A percentile compares a stretch with the other conserved stretches of the same genome.
Conservation (phyloP, 2,888 invertebrate genomes). For the Teinopalpus imperialis region DNA sequence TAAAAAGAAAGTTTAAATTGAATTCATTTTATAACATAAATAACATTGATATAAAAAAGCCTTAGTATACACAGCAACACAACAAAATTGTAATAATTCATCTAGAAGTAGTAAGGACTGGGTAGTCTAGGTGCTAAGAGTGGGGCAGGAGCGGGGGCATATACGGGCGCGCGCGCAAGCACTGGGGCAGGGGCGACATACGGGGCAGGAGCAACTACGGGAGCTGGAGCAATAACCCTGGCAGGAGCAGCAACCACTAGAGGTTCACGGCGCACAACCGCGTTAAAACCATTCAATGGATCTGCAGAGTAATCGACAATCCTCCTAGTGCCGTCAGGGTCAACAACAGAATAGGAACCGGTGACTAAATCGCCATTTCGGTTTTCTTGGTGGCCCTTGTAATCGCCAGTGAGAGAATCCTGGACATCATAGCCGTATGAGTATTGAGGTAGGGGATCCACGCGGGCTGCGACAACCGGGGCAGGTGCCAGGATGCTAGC, state of each 20-base stretch:
- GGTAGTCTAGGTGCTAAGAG: slow-evolving; percentile 55
- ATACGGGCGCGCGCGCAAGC: slow-evolving; percentile 39
- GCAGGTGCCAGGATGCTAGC: slow-evolving; percentile 64
- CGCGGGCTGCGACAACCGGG: slow-evolving; percentile 49
- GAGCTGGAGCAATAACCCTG: slow-evolving; percentile 46
- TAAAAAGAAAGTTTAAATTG: slow-evolving; percentile 12
- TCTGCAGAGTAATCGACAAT: slow-evolving; percentile 82
- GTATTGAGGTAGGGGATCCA: slow-evolving; percentile 77
- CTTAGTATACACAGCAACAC: slow-evolving; percentile 52
- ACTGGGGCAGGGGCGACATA: slow-evolving; percentile 41
- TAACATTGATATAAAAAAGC: slow-evolving; percentile 64
- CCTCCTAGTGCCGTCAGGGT: slow-evolving; percentile 80
- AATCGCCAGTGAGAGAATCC: slow-evolving; percentile 81
- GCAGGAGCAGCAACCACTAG: slow-evolving; percentile 50
- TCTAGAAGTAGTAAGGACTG: slow-evolving; percentile 66
- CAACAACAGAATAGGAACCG: slow-evolving; percentile 79
- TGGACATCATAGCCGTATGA: slow-evolving; percentile 82
- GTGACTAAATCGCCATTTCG: slow-evolving; percentile 81
- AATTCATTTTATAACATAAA: slow-evolving; percentile 47
- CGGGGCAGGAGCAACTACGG: slow-evolving; percentile 46
- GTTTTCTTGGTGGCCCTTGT: slow-evolving; percentile 80
- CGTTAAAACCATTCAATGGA: slow-evolving; percentile 80
- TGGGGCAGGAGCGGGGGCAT: slow-evolving; percentile 37
- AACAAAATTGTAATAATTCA: slow-evolving; percentile 77
- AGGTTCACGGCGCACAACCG: slow-evolving; percentile 80